Percentiles rank a stretch among this genome's conserved stretches.
Conservation (phyloP, 2,113 vertebrate genomes). For the Taxidea taxus region DNA sequence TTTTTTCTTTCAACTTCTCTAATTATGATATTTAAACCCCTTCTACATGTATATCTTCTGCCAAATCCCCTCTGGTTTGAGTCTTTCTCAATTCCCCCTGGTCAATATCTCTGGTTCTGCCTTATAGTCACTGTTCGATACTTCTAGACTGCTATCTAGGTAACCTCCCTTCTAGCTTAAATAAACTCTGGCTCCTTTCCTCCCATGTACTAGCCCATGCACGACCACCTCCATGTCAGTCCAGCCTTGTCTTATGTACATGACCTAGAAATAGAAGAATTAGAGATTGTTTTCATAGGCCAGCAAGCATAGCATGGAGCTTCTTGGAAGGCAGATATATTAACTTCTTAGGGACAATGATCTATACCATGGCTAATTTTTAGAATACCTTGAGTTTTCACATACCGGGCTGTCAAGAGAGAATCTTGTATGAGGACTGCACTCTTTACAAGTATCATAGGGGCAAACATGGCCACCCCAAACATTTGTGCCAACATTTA, state of each 20-base stretch:
- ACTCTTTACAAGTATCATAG: slow-evolving; percentile 12
- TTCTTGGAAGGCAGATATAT: neutral
- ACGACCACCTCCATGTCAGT: neutral
- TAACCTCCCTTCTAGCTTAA: slow-evolving; percentile 11
- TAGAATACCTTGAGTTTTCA: slow-evolving; percentile 8
- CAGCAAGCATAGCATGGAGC: neutral
- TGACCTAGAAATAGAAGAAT: slow-evolving; percentile 30
- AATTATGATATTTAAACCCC: neutral
- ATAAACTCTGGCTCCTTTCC: neutral
- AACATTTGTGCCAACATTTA: neutral
- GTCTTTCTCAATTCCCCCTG: neutral
- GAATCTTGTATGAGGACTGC: neutral
- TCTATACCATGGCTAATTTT: neutral
- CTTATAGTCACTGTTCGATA: neutral
- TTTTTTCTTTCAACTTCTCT: neutral
- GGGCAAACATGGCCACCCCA: neutral
- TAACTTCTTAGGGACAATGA: neutral
- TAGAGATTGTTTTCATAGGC: neutral
- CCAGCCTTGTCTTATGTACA: slow-evolving; percentile 26
- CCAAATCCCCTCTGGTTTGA: neutral
- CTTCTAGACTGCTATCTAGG: neutral
- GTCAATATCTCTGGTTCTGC: neutral
- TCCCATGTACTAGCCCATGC: neutral
- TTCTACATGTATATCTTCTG: neutral
- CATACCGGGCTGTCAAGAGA: neutral